A percentile compares a stretch with the other conserved stretches of the same genome.
Conservation (phyloP, 2,113 vertebrate genomes). For the Zosterops pallidus region DNA sequence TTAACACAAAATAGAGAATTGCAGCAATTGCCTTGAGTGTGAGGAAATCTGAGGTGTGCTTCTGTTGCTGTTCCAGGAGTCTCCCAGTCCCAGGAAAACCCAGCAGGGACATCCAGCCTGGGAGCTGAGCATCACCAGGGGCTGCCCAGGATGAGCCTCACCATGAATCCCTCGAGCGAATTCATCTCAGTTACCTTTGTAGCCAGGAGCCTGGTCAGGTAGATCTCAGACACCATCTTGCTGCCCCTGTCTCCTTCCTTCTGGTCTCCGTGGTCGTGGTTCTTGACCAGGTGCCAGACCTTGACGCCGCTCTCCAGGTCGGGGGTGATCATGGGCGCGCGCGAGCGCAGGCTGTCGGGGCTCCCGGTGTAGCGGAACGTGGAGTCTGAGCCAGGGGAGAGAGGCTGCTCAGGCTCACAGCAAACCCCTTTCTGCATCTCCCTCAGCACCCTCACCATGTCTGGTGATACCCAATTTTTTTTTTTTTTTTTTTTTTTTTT, state of each 20-base stretch:
- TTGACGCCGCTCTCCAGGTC: slow-evolving; percentile 97
- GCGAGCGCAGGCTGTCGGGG: slow-evolving; percentile 95
- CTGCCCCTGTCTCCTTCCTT: slow-evolving; percentile 97
- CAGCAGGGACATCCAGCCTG: accelerated
- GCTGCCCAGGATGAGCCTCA: accelerated
- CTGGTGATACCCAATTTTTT: accelerated
- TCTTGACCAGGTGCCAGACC: slow-evolving; percentile 98
- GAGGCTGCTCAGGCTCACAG: neutral
- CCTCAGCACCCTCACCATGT: accelerated
- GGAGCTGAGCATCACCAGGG: neutral
- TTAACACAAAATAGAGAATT: neutral
- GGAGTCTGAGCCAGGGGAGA: slow-evolving; percentile 79
- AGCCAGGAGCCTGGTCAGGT: slow-evolving; percentile 92
- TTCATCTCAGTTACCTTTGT: slow-evolving; percentile 83
- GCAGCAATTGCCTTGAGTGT: neutral
- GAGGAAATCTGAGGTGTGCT: neutral
- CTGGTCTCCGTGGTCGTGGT: slow-evolving; percentile 97
- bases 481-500: too few relatives aligned
- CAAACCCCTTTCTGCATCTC: neutral
- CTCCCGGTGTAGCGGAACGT: slow-evolving; percentile 97
- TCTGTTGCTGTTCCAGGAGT: neutral
- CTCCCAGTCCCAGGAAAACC: neutral
- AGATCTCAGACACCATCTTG: slow-evolving; percentile 99
- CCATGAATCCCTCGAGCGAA: accelerated
- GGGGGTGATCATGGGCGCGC: slow-evolving; percentile 96